Conservation (phyloP, 1,140 invertebrate genomes). For the Planococcus citri region DNA sequence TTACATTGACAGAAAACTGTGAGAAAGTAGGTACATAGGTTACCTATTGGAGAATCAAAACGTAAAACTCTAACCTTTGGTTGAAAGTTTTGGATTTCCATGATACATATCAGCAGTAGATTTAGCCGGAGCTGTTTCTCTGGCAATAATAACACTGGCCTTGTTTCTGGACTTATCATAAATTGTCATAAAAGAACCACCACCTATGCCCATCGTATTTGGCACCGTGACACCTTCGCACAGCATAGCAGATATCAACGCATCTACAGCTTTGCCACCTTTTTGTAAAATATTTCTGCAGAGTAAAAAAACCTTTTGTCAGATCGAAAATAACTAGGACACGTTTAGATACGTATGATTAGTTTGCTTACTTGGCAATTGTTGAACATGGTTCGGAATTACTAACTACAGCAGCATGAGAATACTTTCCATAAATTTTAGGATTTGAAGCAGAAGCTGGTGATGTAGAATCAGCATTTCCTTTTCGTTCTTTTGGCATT, state of each 20-base stretch:
- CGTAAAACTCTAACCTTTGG: constrained; percentile 34
- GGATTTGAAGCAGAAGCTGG: background rate
- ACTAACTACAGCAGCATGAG: background rate
- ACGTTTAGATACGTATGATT: too few species aligned
- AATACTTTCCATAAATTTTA: background rate
- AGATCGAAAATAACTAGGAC: too few species aligned
- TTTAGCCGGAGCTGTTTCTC: constrained; percentile 51
- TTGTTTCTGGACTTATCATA: constrained; percentile 44
- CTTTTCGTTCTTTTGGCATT: too few species aligned
- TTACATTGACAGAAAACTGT: too few species aligned
- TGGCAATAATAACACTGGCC: constrained; percentile 44
- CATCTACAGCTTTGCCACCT: constrained; percentile 69
- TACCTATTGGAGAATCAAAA: too few species aligned
- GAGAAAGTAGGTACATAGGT: too few species aligned
- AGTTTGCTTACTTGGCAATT: constrained; percentile 1
- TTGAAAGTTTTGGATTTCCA: constrained; percentile 38
- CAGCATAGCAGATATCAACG: constrained; percentile 63
- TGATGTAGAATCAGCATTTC: too few species aligned
- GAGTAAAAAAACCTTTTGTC: constrained; percentile 22
- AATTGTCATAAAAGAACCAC: constrained; percentile 65
- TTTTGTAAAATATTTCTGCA: constrained; percentile 46
- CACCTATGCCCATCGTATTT: constrained; percentile 70
- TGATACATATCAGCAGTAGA: constrained; percentile 49
- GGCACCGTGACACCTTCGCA: constrained; percentile 70
- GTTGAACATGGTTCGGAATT: background rate